Percentiles rank a stretch among this genome's conserved stretches.
Evolutionary conservation across 2,888 invertebrate genomes (phyloP).

Genomic region (Eudemis profundana): DNA sequence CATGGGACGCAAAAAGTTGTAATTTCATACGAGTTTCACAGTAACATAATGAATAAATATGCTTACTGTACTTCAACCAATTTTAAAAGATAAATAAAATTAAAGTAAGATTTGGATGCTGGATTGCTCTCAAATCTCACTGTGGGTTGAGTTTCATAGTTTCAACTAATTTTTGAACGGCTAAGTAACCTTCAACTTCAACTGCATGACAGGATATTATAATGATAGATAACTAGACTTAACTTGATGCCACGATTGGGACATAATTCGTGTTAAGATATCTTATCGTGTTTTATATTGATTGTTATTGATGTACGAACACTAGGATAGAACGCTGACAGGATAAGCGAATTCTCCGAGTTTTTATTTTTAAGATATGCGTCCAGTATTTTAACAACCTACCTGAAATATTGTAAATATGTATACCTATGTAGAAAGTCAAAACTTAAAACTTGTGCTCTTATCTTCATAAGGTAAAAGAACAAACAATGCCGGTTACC

Average conservation of each 20-base stretch:
- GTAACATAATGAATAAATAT: too few relatives aligned
- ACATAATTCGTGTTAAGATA: background rate
- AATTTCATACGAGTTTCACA: too few relatives aligned
- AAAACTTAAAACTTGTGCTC: background rate
- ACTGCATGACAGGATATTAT: background rate
- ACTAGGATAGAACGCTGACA: background rate
- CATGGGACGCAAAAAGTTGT: too few relatives aligned
- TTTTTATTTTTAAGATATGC: too few relatives aligned
- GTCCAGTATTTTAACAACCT: too few relatives aligned
- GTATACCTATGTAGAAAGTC: too few relatives aligned
- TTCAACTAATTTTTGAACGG: background rate
- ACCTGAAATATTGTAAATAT: too few relatives aligned
- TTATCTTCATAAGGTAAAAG: background rate
- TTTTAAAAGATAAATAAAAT: too few relatives aligned
- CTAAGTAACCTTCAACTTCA: background rate
- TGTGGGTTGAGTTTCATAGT: background rate
- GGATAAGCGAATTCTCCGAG: too few relatives aligned
- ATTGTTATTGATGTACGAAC: background rate
- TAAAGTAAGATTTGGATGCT: too few relatives aligned
- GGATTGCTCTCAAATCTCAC: too few relatives aligned
- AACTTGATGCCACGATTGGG: background rate
- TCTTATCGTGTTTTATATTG: background rate
- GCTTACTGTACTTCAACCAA: too few relatives aligned
- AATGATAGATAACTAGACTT: background rate
- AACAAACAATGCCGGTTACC: slow-evolving; percentile 13